Evolutionary conservation across 2,888 invertebrate genomes (phyloP), one percentile per base, ranked within the genome.

Genomic region (Netelia fuscicornis): DNA sequence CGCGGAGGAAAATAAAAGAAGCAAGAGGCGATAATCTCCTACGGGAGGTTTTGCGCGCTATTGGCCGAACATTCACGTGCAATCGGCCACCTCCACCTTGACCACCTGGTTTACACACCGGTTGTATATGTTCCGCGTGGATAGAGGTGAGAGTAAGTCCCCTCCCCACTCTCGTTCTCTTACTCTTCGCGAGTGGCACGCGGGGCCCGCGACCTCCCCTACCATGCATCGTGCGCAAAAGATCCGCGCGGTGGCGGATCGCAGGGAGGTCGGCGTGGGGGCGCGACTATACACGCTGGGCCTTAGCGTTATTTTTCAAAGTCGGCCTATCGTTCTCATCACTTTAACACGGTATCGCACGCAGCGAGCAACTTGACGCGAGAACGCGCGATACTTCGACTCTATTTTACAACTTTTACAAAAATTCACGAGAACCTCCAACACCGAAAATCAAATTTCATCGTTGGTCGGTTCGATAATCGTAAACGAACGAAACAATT

Each of bases 291-390:
- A 44, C 30, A 48, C 58, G 25, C 25, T 74, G 74, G 74, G 62
- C 68, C 82, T 83, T 80, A 30, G 70, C 68, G 88, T 89, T 90
- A 91, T 91, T 91, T 91, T 92, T 90, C 90, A 90, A 91, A 91
- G 89, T 87, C 89, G 84, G 74, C 87, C 88, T 84, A 90, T 89
- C 88, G 82, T 89, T 88, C 88, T 88, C 88, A 88, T 87, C 92
- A 93, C 91, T 92, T 91, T 91, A 90, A 87, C 89, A 90, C 85
- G 81, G 91, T 90, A 90, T 89, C 90, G 90, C 92, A 89, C 83
- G 77, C 88, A 80, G 88, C 79, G 82, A 89, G 87, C 88, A 89
- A 84, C 83, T 81, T 62, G 58, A 65, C 11, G n/a, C 78, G 74
- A 78, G 81, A 58, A 37, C 64, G 58, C 68, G 72, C 79, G 70